Percentiles rank a stretch among this genome's conserved stretches.
Conservation (phyloP, 2,113 vertebrate species). For the Gobiocypris rarus region DNA sequence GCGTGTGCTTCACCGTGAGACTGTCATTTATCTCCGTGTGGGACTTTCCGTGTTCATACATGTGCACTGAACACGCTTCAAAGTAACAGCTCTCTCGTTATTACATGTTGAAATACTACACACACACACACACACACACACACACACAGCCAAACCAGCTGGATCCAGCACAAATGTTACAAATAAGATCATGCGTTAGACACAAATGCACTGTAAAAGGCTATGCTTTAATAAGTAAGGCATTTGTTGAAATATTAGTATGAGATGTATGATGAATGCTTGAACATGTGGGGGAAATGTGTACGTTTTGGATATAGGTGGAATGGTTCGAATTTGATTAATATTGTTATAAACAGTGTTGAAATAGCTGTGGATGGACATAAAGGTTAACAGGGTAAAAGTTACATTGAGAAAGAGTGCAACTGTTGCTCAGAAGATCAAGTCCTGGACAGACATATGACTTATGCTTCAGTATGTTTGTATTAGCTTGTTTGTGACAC, state of each 20-base stretch:
- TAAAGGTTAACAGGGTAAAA: neutral
- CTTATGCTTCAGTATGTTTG: too few species aligned
- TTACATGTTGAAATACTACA: neutral
- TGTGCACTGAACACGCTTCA: neutral
- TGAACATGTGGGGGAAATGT: too few species aligned
- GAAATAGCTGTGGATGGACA: neutral
- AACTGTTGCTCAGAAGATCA: too few species aligned
- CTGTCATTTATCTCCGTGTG: neutral
- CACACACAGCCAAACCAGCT: neutral
- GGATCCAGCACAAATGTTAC: neutral
- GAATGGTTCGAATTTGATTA: neutral
- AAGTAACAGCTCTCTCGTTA: neutral
- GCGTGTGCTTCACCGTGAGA: neutral
- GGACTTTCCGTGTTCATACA: conserved; percentile 49
- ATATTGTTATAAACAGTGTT: neutral
- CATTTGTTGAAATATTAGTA: neutral
- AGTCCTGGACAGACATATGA: too few species aligned
- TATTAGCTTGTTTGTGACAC: neutral
- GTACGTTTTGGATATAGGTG: neutral
- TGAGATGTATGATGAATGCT: neutral
- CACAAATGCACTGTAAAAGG: too few species aligned
- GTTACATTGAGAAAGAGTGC: neutral
- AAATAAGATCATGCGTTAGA: too few species aligned
- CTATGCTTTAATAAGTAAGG: too few species aligned
- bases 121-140: too few species aligned